phyloP scores from a whole-genome alignment of 2,113 vertebrate species.

The Setophaga kirtlandii region DNA sequence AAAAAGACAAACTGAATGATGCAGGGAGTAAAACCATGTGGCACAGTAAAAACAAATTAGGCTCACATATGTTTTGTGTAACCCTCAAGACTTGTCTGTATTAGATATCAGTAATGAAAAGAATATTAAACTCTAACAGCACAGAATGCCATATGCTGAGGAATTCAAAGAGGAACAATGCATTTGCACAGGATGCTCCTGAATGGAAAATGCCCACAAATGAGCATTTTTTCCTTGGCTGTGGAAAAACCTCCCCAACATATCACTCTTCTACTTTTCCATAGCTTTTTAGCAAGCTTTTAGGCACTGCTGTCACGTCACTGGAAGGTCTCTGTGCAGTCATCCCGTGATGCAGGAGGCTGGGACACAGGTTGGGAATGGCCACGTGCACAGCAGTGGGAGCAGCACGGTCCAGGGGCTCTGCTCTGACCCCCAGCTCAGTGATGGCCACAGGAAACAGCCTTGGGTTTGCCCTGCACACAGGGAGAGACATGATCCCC shows the following conservation, averaged over 20 bases:
- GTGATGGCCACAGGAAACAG: not conserved
- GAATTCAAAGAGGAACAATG: conserved; percentile 52
- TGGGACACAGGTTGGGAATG: not conserved
- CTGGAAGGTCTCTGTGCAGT: not conserved
- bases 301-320: not conserved
- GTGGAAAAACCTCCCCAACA: not conserved
- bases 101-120: conserved; percentile 66
- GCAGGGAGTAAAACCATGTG: conserved; percentile 66
- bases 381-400: rapidly evolving
- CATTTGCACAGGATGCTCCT: conserved; percentile 37
- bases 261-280: not conserved
- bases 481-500: not conserved
- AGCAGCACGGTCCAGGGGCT: not conserved
- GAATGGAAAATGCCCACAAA: conserved; percentile 56
- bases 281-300: not conserved
- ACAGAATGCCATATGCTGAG: conserved; percentile 9
- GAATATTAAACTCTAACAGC: conserved; percentile 62
- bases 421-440: not conserved
- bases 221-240: not conserved
- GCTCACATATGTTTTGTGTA: conserved; percentile 67
- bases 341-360: rapidly evolving
- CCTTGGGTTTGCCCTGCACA: not conserved
- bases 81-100: conserved; percentile 60
- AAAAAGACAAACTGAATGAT: conserved; percentile 52
- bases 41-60: conserved; percentile 67